These are phyloP conservation scores for Diarsia brunnea DNA, from an alignment of 2,888 invertebrate genomes.

Conservation along the genomic window DNA sequence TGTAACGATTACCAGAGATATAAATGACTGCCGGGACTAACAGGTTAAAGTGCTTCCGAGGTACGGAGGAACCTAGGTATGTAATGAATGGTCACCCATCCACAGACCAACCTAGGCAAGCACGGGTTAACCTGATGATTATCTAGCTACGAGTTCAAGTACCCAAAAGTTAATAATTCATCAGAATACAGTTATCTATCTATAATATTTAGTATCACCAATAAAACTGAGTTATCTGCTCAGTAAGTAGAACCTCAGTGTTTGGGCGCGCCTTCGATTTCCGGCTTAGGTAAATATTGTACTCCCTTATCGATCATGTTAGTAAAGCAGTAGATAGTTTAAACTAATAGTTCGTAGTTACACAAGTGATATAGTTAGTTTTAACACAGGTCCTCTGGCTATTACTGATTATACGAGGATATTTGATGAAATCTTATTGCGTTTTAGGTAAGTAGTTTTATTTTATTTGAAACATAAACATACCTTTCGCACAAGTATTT, in stretches of 20 bases:
- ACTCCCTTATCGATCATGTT: conserved; percentile 64
- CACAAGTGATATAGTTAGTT: conserved; percentile 8
- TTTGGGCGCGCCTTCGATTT: conserved; percentile 75
- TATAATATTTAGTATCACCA: conserved; percentile 44
- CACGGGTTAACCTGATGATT: too few relatives aligned
- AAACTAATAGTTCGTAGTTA: conserved; percentile 42
- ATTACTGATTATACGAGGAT: conserved; percentile 20
- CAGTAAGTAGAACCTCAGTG: conserved; percentile 42
- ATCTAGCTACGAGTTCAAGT: background rate
- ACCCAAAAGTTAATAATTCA: conserved; percentile 21
- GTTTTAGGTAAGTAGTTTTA: too few relatives aligned
- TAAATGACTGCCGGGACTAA: too few relatives aligned
- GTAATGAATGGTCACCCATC: too few relatives aligned
- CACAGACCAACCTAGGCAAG: too few relatives aligned
- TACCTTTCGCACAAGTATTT: too few relatives aligned
- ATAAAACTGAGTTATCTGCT: conserved; percentile 61
- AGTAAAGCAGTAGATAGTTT: conserved; percentile 39
- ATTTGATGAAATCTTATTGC: background rate
- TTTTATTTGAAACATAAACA: too few relatives aligned
- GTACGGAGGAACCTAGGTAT: too few relatives aligned
- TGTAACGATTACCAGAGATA: too few relatives aligned
- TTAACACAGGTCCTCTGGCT: background rate
- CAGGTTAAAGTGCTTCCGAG: too few relatives aligned
- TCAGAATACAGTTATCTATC: conserved; percentile 42
- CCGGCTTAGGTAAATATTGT: conserved; percentile 79